phyloP scores from a whole-genome alignment of 1,140 invertebrate species.

The Harpegnathos saltator region DNA sequence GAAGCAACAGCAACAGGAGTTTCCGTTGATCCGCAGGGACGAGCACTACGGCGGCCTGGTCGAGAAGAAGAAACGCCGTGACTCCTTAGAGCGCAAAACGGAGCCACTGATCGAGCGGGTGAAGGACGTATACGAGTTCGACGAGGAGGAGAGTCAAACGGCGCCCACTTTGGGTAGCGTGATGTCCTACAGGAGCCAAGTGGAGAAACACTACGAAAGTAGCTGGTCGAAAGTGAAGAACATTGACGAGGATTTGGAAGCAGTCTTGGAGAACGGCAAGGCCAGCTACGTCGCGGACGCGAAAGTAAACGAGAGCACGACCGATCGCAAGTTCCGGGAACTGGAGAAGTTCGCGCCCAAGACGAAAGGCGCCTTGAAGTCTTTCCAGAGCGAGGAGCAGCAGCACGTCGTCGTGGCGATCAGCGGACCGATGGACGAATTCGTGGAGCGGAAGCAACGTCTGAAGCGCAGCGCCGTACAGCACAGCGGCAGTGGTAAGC shows the following conservation, averaged over 20 bases:
- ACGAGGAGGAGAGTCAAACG: constrained; percentile 82
- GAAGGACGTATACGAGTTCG: constrained; percentile 84
- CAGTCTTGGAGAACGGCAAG: constrained; percentile 73
- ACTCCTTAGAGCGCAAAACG: constrained; percentile 69
- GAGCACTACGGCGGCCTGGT: constrained; percentile 75
- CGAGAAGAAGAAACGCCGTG: constrained; percentile 81
- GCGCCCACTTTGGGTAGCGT: constrained; percentile 73
- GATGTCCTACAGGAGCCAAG: constrained; percentile 79
- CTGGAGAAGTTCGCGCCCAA: constrained; percentile 81
- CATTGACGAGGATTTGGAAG: constrained; percentile 58
- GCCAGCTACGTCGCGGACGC: constrained; percentile 59
- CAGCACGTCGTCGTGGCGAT: constrained; percentile 28
- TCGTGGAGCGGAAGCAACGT: constrained; percentile 74
- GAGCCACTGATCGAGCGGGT: constrained; percentile 68
- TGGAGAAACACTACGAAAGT: constrained; percentile 70
- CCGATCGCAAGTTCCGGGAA: constrained; percentile 79
- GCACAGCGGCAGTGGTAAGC: constrained; percentile 56
- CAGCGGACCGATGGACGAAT: constrained; percentile 80
- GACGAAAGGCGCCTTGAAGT: constrained; percentile 82
- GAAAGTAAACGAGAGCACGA: constrained; percentile 73
- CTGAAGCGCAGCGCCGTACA: constrained; percentile 71
- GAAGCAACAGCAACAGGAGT: constrained; percentile 77
- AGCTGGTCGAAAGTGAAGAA: constrained; percentile 64
- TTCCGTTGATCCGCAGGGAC: constrained; percentile 80
- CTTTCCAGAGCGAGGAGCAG: constrained; percentile 78